Conservation (phyloP, 2,797 vertebrate genomes). For the Rallus crepitans region DNA sequence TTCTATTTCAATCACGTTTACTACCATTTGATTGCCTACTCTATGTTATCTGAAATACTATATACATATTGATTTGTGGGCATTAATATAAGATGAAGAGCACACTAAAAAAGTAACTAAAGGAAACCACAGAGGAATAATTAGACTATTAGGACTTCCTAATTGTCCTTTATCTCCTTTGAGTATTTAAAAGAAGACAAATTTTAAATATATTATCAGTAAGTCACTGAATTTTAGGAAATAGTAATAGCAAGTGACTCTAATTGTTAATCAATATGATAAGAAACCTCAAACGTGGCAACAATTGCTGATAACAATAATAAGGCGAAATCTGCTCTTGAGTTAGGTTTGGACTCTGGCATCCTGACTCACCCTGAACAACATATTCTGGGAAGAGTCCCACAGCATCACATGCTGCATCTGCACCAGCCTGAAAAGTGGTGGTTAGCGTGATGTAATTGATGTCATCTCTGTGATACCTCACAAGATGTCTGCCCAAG, state of each 20-base stretch:
- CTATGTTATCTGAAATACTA: constrained; percentile 18
- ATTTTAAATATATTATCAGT: not conserved
- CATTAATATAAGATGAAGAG: constrained; percentile 24
- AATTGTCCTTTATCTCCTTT: not conserved
- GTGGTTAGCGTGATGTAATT: accelerated
- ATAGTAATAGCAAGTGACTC: not conserved
- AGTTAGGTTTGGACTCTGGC: not conserved
- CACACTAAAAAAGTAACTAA: constrained; percentile 9
- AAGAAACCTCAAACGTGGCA: not conserved
- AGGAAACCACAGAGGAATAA: constrained; percentile 29
- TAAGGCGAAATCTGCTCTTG: not conserved
- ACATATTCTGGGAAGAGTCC: not conserved
- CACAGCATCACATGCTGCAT: accelerated
- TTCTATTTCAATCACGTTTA: constrained; percentile 43
- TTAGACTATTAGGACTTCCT: not conserved
- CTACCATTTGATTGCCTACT: not conserved
- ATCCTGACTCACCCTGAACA: not conserved
- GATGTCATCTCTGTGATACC: accelerated
- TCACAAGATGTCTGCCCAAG: accelerated
- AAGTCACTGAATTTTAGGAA: constrained; percentile 22
- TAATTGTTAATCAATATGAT: not conserved
- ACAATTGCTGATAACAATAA: not conserved
- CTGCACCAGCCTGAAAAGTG: not conserved
- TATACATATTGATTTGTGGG: constrained; percentile 31
- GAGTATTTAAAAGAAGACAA: not conserved